Base-by-base conservation (phyloP, 2,888 invertebrate species). In the Dolichopus griseipennis region DNA sequence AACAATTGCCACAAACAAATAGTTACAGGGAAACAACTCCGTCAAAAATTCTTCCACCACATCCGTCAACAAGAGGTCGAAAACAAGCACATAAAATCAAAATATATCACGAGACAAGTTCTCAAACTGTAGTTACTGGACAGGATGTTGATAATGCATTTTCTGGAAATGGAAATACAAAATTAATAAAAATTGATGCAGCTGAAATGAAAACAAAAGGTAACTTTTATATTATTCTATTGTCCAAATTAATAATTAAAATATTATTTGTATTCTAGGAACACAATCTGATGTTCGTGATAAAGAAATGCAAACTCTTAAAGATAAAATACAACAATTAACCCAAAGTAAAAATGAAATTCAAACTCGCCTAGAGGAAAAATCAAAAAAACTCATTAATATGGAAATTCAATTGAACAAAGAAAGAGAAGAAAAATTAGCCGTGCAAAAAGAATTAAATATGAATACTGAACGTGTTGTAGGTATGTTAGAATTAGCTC, bases 101-200 rank as follows among this genome's bases (percentile, higher is more conserved):
- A 75, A 93, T 93, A 72, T 93, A 91, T 78, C 92, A 92, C 73
- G 93, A 93, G 80, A 90, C 86, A 52, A 84, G 86, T 65, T 85
- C 87, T 18, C 93, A 93, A 78, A 93, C 93, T 1, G 90, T 89
- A 33, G 80, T 93, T 66, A 86, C 90, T 1, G 86, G 88, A 67
- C 79, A 82, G 3, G 93, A 93, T 75, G 83, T 93, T 33, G 90
- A 90, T 72, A 87, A 88, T 21, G 89, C 88, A 7, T 82, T 92
- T 67, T 85, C 86, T 0, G 91, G 91, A 1, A 79, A 86, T 3
- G 63, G 73, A 15, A 70, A 75, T 41, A 77, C 80, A 1, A 79
- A 80, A 3, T 71, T 67, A 18, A 67, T 74, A 8, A 75, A 77
- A 22, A 68, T 81, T 65, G 80, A 81, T 68, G 78, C 79, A 2